A percentile compares a stretch with the other conserved stretches of the same genome.
Conservation (phyloP, 2,797 vertebrate species). For the Coregonus suidteri region DNA sequence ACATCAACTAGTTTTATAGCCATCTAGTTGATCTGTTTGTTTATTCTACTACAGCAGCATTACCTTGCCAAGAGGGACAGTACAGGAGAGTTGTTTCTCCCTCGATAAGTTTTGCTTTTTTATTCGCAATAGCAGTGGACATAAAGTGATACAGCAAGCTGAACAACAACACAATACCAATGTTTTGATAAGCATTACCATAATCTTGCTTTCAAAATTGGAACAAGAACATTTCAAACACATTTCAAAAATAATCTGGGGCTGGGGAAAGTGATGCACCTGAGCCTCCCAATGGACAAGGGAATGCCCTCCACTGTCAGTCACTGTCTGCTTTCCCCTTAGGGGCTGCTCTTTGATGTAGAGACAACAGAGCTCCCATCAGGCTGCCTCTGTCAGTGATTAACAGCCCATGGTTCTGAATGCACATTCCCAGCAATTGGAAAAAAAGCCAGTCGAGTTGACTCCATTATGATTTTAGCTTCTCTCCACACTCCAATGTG, state of each 20-base stretch:
- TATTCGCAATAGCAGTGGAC: neutral
- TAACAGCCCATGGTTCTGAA: slow-evolving; percentile 8
- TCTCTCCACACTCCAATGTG: slow-evolving; percentile 4
- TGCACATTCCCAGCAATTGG: neutral
- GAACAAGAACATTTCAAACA: slow-evolving; percentile 3
- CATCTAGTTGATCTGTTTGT: neutral
- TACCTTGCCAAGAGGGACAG: neutral
- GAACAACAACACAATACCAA: neutral
- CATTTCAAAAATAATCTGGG: neutral
- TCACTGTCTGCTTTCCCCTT: neutral
- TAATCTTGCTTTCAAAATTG: neutral
- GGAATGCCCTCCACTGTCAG: neutral
- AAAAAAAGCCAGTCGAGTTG: neutral
- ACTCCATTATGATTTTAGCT: neutral
- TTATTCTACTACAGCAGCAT: neutral
- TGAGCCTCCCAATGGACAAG: neutral
- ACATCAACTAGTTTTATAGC: neutral
- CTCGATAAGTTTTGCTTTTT: neutral
- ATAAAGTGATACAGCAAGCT: neutral
- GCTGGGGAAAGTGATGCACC: neutral
- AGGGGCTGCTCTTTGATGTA: neutral
- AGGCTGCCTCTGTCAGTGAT: slow-evolving; percentile 7
- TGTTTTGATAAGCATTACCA: neutral
- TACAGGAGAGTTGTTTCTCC: neutral
- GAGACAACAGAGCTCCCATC: neutral